Conservation (phyloP, 1,140 invertebrate genomes). For the Oncopeltus fasciatus region DNA sequence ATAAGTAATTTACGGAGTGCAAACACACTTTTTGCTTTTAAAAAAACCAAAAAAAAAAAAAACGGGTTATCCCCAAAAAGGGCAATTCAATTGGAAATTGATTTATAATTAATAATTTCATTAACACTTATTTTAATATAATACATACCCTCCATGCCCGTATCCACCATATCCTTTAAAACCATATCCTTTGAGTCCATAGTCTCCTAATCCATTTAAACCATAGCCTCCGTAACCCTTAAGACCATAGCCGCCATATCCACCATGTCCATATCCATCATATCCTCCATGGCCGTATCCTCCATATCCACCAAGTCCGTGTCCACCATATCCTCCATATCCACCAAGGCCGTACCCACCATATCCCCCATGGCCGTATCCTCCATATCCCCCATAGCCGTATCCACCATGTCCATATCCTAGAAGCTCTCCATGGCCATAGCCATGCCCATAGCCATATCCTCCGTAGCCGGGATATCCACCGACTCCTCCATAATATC, state of each 20-base stretch:
- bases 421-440: background rate
- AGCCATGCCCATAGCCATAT: background rate
- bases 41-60: no score
- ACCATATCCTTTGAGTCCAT: background rate
- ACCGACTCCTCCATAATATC: background rate
- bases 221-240: background rate
- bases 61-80: no score
- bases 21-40: no score
- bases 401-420: background rate
- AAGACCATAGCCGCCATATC: background rate
- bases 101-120: no score
- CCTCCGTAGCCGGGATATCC: background rate
- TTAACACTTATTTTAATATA: no score
- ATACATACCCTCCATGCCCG: background rate
- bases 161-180: background rate
- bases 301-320: background rate
- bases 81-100: no score
- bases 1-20: no score
- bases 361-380: background rate
- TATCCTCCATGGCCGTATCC: no score
- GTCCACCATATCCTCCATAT: background rate
- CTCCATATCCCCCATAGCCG: background rate
- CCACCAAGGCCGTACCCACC: background rate
- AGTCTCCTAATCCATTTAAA: no score
- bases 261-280: no score